Base-by-base conservation (phyloP, 2,113 vertebrate genomes). In the Castor canadensis region DNA sequence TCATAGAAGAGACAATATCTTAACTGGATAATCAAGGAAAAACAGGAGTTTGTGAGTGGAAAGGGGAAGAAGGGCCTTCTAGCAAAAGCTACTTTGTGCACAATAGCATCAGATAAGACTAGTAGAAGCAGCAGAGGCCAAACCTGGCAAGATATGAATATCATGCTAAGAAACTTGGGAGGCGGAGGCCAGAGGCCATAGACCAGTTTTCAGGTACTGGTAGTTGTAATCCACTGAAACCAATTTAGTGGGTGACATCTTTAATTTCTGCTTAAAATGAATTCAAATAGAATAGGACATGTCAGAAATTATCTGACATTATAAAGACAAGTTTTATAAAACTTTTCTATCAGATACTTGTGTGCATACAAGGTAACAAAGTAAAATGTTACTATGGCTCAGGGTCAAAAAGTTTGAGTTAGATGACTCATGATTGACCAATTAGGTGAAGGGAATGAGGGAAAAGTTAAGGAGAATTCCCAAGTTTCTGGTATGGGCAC, bases 241-340 rank as follows among this genome's bases (percentile, higher is more conserved):
- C 28, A 86, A 69, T 52, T 91, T 60, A 85, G 32, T 19, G 24
- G 54, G 24, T 62, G 12, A 81, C 49, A 83, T 49, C 54, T 66
- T 82, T 40, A 77, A 87, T 86, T 85, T 82, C 32, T 87, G 15
- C 38, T 83, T 79, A 85, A 91, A 89, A 95, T 79, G 40, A 95
- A 88, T 88, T 91, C 66, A 93, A 93, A 93, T 17, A 66, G 24
- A 94, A 77, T 1, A 92, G 49, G 92, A 92, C 87, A 82, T 66
- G 64, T 22, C n/a, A 87, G 79, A 82, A 30, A 67, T 56, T 73
- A 85, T 77, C 28, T 72, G 22, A 91, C 72, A 45, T 17, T 69
- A 5, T 80, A 93, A 93, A 26, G 38, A 28, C n/a, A 85, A 83
- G 17, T 54, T 91, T 96, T 89, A 69, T 16, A 79, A 67, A 96